A percentile compares a stretch with the other conserved stretches of the same genome.
Evolutionary conservation across 1,140 invertebrate genomes (phyloP).

Genomic region (Capitella teleta): DNA sequence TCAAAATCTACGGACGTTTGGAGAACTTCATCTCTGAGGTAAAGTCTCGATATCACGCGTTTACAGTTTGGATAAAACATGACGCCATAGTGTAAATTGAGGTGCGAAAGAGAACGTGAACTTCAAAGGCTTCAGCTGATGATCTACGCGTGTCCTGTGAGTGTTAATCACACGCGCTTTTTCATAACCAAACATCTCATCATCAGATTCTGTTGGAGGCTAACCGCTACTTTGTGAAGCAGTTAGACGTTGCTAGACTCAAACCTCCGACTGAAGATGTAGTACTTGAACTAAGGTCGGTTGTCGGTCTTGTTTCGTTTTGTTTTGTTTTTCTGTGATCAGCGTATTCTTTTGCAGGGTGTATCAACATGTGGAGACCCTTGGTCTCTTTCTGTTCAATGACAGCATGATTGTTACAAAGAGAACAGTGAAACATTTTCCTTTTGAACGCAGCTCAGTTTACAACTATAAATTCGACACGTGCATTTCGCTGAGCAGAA

Average conservation of each 20-base stretch:
- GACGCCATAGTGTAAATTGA: too few species aligned
- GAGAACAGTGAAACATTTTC: constrained; percentile 23
- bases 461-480: constrained; percentile 25
- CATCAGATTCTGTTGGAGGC: constrained; percentile 29
- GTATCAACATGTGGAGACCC: constrained; percentile 24
- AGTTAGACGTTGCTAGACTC: constrained; percentile 24
- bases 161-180: too few species aligned
- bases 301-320: constrained; percentile 14
- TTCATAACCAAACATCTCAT: too few species aligned
- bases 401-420: constrained; percentile 26
- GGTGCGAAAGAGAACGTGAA: too few species aligned
- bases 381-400: constrained; percentile 31
- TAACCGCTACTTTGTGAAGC: constrained; percentile 31
- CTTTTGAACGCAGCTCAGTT: constrained; percentile 23
- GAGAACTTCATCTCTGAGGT: constrained; percentile 29
- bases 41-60: too few species aligned
- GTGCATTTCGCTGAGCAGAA: constrained; percentile 17
- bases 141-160: too few species aligned
- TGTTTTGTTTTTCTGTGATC: too few species aligned
- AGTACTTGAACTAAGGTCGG: constrained; percentile 20
- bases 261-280: constrained; percentile 19
- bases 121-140: too few species aligned
- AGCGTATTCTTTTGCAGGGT: constrained; percentile 20
- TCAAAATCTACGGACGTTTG: constrained; percentile 24
- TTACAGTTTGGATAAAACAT: too few species aligned